phyloP scores from a whole-genome alignment of 92 coral and sea anemone genomes.

The Chrysogorgia sp. region DNA sequence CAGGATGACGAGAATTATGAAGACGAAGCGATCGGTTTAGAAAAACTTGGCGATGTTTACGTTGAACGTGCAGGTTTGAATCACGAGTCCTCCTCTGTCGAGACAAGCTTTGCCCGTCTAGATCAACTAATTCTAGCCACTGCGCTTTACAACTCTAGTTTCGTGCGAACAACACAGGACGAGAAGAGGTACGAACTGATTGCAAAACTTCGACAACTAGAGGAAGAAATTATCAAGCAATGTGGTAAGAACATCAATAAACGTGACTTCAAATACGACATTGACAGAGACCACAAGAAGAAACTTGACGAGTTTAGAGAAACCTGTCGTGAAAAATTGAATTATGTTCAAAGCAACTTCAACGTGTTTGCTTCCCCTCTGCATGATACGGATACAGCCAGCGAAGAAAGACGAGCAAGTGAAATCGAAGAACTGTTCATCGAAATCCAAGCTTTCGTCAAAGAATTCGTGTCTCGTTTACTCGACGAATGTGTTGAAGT shows the following conservation, averaged over 20 bases:
- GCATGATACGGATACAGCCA: conserved; percentile 7
- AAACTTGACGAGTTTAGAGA: conserved; percentile 14
- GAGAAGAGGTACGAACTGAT: conserved; percentile 14
- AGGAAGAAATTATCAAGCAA: neutral
- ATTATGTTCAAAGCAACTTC: neutral
- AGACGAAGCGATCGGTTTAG: conserved; percentile 35
- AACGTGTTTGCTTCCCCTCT: conserved; percentile 20
- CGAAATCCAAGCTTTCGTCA: conserved; percentile 21
- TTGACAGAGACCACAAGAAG: conserved; percentile 28
- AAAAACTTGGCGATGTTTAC: conserved; percentile 29
- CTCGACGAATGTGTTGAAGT: conserved; percentile 24
- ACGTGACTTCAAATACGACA: conserved; percentile 7
- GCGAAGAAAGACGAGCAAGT: conserved; percentile 30
- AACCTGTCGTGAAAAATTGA: conserved; percentile 15
- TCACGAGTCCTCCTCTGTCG: neutral
- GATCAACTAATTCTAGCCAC: conserved; percentile 17
- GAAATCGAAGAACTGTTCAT: neutral
- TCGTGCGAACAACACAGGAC: neutral
- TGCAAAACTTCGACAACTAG: conserved; percentile 14
- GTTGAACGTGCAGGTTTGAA: neutral
- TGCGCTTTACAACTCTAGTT: conserved; percentile 30
- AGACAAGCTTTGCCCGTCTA: conserved; percentile 3
- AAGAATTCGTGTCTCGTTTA: conserved; percentile 7
- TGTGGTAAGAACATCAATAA: conserved; percentile 18
- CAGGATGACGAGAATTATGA: conserved; percentile 29